Conservation (phyloP, 2,888 invertebrate genomes). For the Andrena marginata region DNA sequence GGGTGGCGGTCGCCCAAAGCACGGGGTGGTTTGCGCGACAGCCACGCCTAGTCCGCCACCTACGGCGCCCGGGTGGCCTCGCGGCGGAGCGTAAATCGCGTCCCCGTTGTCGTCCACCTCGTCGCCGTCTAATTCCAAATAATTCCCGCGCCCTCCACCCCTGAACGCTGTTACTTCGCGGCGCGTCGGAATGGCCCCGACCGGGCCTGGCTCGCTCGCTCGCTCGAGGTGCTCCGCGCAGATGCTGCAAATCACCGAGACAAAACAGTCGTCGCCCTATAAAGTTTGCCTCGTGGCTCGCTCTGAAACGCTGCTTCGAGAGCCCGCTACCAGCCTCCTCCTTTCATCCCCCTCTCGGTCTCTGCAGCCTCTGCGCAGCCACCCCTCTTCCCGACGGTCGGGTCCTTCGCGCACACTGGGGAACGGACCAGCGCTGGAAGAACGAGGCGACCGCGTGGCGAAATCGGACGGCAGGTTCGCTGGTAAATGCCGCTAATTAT, state of each 20-base stretch:
- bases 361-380: neutral
- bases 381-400: neutral
- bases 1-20: constrained; percentile 34
- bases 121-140: constrained; percentile 74
- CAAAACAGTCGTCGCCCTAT: constrained; percentile 81
- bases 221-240: constrained; percentile 80
- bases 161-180: constrained; percentile 60
- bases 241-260: constrained; percentile 83
- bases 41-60: constrained; percentile 63
- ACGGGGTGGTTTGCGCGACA: constrained; percentile 30
- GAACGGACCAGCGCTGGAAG: neutral
- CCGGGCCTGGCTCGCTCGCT: constrained; percentile 49
- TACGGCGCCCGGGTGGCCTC: constrained; percentile 44
- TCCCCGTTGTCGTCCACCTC: constrained; percentile 63
- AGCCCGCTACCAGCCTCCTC: constrained; percentile 9
- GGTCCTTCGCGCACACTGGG: neutral
- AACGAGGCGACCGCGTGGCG: neutral
- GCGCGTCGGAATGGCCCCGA: constrained; percentile 53
- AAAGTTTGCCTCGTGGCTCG: constrained; percentile 73
- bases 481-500: constrained; percentile 68
- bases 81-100: constrained; percentile 74
- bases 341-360: neutral
- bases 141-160: constrained; percentile 70
- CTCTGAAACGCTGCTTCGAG: constrained; percentile 42
- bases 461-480: neutral